A percentile compares a stretch with the other conserved stretches of the same genome.
phyloP scores from a whole-genome alignment of 2,888 invertebrate genomes.

The Drosophila diplacantha region DNA sequence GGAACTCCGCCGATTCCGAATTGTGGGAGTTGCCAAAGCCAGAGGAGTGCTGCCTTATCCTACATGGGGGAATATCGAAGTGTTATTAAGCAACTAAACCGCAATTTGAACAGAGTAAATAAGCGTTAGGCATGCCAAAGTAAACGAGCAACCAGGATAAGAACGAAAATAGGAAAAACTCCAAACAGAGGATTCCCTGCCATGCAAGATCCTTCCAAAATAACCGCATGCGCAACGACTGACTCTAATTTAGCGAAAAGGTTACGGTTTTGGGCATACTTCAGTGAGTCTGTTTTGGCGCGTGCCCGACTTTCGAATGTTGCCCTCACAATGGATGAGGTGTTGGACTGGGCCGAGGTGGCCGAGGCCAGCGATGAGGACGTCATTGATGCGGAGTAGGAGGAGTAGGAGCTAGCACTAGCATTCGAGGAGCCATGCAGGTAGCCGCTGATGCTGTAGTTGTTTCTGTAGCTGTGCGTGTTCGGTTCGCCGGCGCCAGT shows the following conservation, averaged over 20 bases:
- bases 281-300: constrained; percentile 75
- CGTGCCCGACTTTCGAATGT: constrained; percentile 69
- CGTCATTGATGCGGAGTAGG: constrained; percentile 59
- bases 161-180: background rate
- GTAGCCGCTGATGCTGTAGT: constrained; percentile 62
- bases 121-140: constrained; percentile 26
- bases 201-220: constrained; percentile 18
- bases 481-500: constrained; percentile 5
- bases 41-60: constrained; percentile 54
- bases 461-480: constrained; percentile 29
- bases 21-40: constrained; percentile 54
- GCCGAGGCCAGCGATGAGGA: constrained; percentile 54
- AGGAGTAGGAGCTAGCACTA: constrained; percentile 62
- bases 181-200: constrained; percentile 7
- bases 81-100: background rate
- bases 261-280: constrained; percentile 70
- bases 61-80: background rate
- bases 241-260: constrained; percentile 30
- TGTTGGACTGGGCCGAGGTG: constrained; percentile 44
- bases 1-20: constrained; percentile 73
- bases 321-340: constrained; percentile 57
- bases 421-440: constrained; percentile 61
- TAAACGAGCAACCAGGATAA: constrained; percentile 4
- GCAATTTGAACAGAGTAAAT: background rate
- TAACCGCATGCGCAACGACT: constrained; percentile 46